Conservation (phyloP, 2,113 vertebrate genomes). For the Oncorhynchus tshawytscha region DNA sequence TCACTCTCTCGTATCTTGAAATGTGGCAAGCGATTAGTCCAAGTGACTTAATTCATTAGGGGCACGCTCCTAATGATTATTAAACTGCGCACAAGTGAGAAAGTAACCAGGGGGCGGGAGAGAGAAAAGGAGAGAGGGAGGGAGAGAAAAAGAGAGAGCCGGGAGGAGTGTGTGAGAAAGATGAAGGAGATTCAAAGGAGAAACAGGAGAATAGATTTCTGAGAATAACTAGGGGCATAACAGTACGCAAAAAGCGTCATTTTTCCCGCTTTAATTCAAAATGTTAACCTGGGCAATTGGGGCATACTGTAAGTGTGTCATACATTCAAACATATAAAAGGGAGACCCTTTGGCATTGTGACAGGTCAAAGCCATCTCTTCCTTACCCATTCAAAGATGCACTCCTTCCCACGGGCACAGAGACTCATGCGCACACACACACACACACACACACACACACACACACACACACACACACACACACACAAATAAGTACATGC, state of each 20-base stretch:
- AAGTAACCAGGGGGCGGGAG: slow-evolving; percentile 55
- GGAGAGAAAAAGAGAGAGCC: neutral
- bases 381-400: neutral
- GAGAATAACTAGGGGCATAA: slow-evolving; percentile 39
- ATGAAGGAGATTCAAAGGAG: slow-evolving; percentile 53
- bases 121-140: slow-evolving; percentile 11
- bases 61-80: slow-evolving; percentile 70
- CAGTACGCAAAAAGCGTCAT: slow-evolving; percentile 12
- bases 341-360: neutral
- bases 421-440: slow-evolving; percentile 34
- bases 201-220: slow-evolving; percentile 30
- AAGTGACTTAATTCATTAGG: slow-evolving; percentile 76
- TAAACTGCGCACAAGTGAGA: slow-evolving; percentile 69
- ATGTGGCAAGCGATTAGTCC: slow-evolving; percentile 72
- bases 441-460: no score
- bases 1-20: slow-evolving; percentile 59
- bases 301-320: neutral
- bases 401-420: neutral
- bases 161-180: slow-evolving; percentile 42
- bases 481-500: slow-evolving; percentile 24
- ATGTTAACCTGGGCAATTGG: slow-evolving; percentile 19
- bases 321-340: slow-evolving; percentile 10
- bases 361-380: neutral
- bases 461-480: slow-evolving; percentile 41
- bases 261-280: slow-evolving; percentile 6